A percentile compares a stretch with the other conserved stretches of the same genome.
Evolutionary conservation across 2,888 invertebrate species (phyloP).

Genomic region (Aspidiotus destructor): DNA sequence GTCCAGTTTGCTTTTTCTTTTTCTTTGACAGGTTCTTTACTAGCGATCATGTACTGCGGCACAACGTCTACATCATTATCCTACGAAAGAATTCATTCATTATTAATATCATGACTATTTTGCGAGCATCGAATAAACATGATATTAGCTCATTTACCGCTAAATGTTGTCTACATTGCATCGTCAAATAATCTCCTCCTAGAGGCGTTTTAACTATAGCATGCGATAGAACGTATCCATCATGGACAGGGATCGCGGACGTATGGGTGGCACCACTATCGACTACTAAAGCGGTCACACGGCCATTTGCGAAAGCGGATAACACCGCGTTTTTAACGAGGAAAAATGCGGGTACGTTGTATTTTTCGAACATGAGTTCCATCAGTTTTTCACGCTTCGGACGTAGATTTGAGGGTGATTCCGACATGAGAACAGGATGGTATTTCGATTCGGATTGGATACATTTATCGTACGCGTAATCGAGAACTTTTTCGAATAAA

Average conservation of each 20-base stretch:
- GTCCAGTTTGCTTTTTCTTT: conserved; percentile 79
- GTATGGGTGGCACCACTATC: conserved; percentile 98
- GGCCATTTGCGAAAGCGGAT: conserved; percentile 96
- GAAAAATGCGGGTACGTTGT: conserved; percentile 96
- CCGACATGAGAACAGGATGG: conserved; percentile 95
- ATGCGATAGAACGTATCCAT: conserved; percentile 89
- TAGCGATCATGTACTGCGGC: conserved; percentile 66
- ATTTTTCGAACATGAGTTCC: conserved; percentile 97
- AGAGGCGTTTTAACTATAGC: conserved; percentile 93
- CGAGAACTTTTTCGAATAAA: conserved; percentile 88
- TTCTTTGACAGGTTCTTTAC: conserved; percentile 84
- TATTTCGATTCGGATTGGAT: conserved; percentile 89
- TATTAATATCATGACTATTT: background rate
- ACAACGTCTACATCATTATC: conserved; percentile 60
- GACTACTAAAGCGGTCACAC: conserved; percentile 67
- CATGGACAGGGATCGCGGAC: conserved; percentile 92
- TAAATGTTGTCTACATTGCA: conserved; percentile 60
- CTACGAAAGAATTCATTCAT: conserved; percentile 38
- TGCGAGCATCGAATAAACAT: too few relatives aligned
- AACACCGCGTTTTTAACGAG: conserved; percentile 95
- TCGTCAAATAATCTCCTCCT: conserved; percentile 87
- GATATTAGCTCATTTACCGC: conserved; percentile 43
- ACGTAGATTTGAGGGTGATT: conserved; percentile 91
- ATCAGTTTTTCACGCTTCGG: conserved; percentile 89
- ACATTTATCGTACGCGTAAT: conserved; percentile 87